Base-by-base conservation (phyloP, 2,888 invertebrate genomes). In the Tuberolachnus salignus region DNA sequence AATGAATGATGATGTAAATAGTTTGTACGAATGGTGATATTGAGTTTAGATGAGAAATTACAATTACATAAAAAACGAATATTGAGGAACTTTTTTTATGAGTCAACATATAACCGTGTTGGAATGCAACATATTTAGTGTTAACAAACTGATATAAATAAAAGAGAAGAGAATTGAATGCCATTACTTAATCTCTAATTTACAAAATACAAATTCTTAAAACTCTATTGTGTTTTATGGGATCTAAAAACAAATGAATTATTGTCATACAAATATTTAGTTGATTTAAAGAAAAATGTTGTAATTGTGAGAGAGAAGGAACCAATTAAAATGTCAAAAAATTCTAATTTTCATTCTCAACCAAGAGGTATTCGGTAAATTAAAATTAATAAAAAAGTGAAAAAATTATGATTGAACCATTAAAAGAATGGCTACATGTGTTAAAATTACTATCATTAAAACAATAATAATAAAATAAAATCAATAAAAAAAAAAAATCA, bases 71-170 rank as follows among this genome's bases (percentile, higher is more conserved):
- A 6, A 72, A 26, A 34, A 49, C 0, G 34, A 21, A 14, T 6
- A 16, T 4, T 6, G 6, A 71, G 71, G 57, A 71, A 71, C 71
- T 59, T 73, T 73, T n/a, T 3, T 42, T 34, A 63, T 19, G 26
- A 63, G 49, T 34, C 59, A 73, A 16, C 11, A 34, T 73, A 26
- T 49, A 73, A 21, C 44, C 4, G 16, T 61, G 49, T 51, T 51
- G 72, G 72, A 73, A 73, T 73, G 72, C 34, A 61, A 34, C 34
- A 63, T n/a, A 61, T 63, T 61, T 34, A 59, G 19, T 51, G 49
- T 51, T 59, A 23, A 46, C 13, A 1, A 19, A 49, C 26, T 19
- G 13, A 14, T 49, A 61, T 14, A 14, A 49, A 61, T 26, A 13
- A 71, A 44, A 59, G n/a, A 49, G 49, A 16, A 23, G 4, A n/a